Evolutionary conservation across 2,113 vertebrate genomes (phyloP).

Genomic region (Daboia siamensis): DNA sequence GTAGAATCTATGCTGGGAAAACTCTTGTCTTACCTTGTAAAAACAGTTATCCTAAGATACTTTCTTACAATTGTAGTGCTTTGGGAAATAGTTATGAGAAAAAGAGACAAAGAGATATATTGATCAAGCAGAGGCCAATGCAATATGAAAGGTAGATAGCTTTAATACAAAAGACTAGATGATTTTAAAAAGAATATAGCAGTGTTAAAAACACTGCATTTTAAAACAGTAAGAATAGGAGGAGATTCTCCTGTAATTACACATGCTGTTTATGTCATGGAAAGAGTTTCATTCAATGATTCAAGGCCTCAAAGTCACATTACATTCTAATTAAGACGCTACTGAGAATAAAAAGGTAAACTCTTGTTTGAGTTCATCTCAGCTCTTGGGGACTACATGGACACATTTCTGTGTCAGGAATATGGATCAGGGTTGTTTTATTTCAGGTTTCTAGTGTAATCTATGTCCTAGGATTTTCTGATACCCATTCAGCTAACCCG

Average conservation of each 20-base stretch:
- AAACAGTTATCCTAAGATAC: background rate
- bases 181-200: rapidly evolving
- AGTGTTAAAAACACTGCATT: background rate
- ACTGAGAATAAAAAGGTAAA: background rate
- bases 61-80: background rate
- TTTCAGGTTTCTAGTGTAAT: background rate
- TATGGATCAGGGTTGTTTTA: background rate
- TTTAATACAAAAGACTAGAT: background rate
- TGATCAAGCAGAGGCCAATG: constrained; percentile 7
- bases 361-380: background rate
- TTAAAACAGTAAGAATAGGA: background rate
- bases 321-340: background rate
- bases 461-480: background rate
- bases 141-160: background rate
- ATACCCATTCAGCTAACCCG: background rate
- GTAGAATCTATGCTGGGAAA: background rate
- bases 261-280: background rate
- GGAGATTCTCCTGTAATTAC: background rate
- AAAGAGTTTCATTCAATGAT: background rate
- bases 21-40: background rate
- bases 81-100: background rate
- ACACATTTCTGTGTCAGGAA: background rate
- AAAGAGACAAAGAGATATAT: background rate
- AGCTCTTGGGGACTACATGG: background rate
- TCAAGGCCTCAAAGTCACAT: background rate